Evolutionary conservation across 2,888 invertebrate species (phyloP).

Genomic region (Lasiommata megera): DNA sequence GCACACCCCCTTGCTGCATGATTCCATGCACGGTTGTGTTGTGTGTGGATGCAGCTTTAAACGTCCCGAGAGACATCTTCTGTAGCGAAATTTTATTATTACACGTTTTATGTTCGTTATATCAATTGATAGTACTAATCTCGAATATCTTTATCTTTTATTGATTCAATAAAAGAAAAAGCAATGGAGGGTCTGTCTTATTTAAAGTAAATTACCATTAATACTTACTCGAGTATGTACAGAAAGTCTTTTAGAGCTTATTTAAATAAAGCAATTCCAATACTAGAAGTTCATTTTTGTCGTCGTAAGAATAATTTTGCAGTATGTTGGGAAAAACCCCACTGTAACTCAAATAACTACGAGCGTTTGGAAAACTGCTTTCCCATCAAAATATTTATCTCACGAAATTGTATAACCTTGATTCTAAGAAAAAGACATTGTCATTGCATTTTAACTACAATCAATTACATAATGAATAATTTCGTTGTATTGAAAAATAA

Average conservation of each 20-base stretch:
- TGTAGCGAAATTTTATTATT: background rate
- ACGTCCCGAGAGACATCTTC: background rate
- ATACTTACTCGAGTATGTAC: background rate
- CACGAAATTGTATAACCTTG: too few species aligned
- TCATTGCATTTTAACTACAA: too few species aligned
- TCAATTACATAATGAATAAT: too few species aligned
- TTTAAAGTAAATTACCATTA: conserved; percentile 1
- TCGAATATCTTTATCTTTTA: conserved; percentile 25
- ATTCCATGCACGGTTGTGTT: background rate
- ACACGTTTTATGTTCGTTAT: background rate
- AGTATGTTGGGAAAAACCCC: too few species aligned
- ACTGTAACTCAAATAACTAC: too few species aligned
- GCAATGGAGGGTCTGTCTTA: background rate
- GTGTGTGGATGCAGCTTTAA: background rate
- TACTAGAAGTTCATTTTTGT: background rate
- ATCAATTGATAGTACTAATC: too few species aligned
- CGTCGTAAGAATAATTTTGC: too few species aligned
- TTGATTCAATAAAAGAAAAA: conserved; percentile 38
- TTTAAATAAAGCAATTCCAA: background rate
- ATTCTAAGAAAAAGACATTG: too few species aligned
- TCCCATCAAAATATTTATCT: too few species aligned
- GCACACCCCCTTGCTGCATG: too few species aligned
- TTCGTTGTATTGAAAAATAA: too few species aligned
- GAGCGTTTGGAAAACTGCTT: too few species aligned
- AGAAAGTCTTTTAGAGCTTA: conserved; percentile 6